Conservation (phyloP, 2,888 invertebrate species). For the Hesperia comma region DNA sequence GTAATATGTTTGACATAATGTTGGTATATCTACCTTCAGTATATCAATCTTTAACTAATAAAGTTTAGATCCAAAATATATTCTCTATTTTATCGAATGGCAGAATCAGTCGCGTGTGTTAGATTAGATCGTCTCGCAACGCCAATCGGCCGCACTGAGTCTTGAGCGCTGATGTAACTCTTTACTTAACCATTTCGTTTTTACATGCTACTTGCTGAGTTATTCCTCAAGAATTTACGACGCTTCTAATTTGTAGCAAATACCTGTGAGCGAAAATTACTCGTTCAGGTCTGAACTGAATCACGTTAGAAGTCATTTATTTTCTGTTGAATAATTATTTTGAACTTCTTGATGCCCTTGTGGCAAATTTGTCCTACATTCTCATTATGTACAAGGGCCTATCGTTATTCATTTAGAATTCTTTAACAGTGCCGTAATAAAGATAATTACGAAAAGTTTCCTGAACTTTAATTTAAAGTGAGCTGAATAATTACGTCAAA, state of each 20-base stretch:
- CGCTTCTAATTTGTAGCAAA: not conserved
- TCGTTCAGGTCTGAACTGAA: not conserved
- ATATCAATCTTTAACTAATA: too few species aligned
- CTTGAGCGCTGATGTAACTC: conserved; percentile 15
- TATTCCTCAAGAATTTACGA: conserved; percentile 3
- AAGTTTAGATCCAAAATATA: too few species aligned
- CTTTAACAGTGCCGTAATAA: too few species aligned
- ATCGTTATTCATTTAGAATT: too few species aligned
- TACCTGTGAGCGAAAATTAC: conserved; percentile 1
- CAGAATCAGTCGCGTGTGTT: not conserved
- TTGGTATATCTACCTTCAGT: too few species aligned
- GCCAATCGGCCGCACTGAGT: not conserved
- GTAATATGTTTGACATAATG: too few species aligned
- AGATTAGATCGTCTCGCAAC: conserved; percentile 20
- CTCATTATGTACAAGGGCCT: too few species aligned
- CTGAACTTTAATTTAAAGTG: too few species aligned
- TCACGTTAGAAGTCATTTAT: not conserved
- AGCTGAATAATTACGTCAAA: too few species aligned
- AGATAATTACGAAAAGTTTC: too few species aligned
- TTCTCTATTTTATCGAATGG: not conserved
- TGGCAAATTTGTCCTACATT: too few species aligned
- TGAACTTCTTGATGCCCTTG: not conserved
- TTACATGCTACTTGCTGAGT: conserved; percentile 2
- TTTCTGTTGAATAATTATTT: not conserved
- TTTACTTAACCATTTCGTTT: conserved; percentile 5